These are phyloP conservation scores for Oscheius sp. DNA, from an alignment of 1,140 invertebrate genomes.

Conservation along the genomic window DNA sequence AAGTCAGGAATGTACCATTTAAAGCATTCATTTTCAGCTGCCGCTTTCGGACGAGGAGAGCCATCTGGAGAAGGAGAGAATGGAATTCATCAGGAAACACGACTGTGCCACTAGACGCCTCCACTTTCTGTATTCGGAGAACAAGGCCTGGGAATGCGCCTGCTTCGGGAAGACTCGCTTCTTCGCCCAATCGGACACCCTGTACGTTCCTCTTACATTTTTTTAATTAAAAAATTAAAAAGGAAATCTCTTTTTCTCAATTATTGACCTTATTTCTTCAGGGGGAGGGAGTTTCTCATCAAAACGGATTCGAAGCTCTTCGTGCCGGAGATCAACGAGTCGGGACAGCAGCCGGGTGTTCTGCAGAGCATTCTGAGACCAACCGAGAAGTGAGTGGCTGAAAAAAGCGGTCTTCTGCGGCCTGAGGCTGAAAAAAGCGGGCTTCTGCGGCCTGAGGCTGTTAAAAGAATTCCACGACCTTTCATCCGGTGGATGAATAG, in stretches of 20 bases:
- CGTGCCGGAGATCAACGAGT: slow-evolving; percentile 22
- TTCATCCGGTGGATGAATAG: too few species aligned
- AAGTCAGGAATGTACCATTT: too few species aligned
- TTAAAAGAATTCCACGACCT: too few species aligned
- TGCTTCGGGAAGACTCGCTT: slow-evolving; percentile 91
- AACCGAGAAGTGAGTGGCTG: too few species aligned
- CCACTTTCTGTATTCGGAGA: slow-evolving; percentile 86
- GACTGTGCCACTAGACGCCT: slow-evolving; percentile 82
- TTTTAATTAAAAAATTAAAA: slow-evolving; percentile 5
- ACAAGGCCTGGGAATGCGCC: slow-evolving; percentile 71
- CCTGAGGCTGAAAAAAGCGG: too few species aligned
- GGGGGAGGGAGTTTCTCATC: slow-evolving; percentile 13
- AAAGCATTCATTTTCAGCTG: slow-evolving; percentile 34
- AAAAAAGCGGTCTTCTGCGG: too few species aligned
- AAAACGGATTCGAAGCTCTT: slow-evolving; percentile 25
- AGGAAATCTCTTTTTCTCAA: neutral
- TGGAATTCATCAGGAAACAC: slow-evolving; percentile 77
- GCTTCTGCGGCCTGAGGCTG: too few species aligned
- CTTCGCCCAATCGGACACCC: slow-evolving; percentile 68
- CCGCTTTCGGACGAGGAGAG: slow-evolving; percentile 54
- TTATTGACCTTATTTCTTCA: slow-evolving; percentile 1
- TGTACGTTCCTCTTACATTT: slow-evolving; percentile 27
- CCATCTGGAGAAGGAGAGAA: slow-evolving; percentile 51
- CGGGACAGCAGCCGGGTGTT: slow-evolving; percentile 39
- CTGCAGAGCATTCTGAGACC: slow-evolving; percentile 39